A percentile compares a stretch with the other conserved stretches of the same genome.
These are phyloP conservation scores for Lamprotornis superbus DNA, from an alignment of 2,113 vertebrate genomes.

Conservation along the genomic window DNA sequence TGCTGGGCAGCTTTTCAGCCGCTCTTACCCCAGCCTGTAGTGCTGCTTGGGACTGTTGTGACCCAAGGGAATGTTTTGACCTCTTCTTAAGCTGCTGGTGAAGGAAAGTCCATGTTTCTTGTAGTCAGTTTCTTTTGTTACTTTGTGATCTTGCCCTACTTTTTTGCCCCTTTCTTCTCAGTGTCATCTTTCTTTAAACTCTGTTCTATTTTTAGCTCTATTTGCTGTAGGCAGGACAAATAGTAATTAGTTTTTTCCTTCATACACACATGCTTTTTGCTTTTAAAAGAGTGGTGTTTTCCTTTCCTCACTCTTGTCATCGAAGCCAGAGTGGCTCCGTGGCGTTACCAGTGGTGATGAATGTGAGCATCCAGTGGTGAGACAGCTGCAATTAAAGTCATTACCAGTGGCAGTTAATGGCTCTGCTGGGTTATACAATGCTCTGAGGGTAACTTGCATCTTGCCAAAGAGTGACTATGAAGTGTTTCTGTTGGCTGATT, in stretches of 20 bases:
- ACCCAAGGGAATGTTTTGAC: background rate
- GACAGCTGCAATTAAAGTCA: background rate
- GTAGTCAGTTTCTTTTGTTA: background rate
- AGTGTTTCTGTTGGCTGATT: background rate
- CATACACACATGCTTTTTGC: background rate
- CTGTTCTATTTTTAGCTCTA: background rate
- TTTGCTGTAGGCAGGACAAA: background rate
- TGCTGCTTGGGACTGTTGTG: background rate
- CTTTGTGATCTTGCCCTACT: background rate
- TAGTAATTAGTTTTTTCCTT: background rate
- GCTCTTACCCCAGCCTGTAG: background rate
- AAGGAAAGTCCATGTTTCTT: background rate
- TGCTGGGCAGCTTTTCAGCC: background rate
- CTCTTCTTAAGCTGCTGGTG: background rate
- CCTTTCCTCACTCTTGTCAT: background rate
- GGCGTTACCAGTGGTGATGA: background rate
- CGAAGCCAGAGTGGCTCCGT: background rate
- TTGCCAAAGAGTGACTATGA: background rate
- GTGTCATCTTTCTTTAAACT: background rate
- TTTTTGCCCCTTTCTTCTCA: background rate
- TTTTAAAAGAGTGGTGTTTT: background rate
- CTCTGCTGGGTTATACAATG: background rate
- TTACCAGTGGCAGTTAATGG: background rate
- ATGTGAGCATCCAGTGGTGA: accelerated
- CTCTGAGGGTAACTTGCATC: background rate